Evolutionary conservation across 2,113 vertebrate species (phyloP).

Genomic region (Pterophyllum scalare): DNA sequence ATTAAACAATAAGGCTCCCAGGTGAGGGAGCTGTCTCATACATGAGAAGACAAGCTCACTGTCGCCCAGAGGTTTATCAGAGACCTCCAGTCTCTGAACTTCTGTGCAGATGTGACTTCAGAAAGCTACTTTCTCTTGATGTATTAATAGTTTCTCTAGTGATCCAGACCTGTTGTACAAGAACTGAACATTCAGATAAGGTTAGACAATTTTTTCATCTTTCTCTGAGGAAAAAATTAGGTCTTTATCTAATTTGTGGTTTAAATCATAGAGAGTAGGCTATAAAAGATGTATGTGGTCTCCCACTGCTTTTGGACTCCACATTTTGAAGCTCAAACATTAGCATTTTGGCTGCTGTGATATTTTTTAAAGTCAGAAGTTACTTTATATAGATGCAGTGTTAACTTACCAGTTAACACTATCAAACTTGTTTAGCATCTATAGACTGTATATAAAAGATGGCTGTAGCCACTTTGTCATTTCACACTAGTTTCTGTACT

Average conservation of each 20-base stretch:
- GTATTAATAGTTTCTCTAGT: background rate
- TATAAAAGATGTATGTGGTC: background rate
- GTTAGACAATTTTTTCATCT: too few species aligned
- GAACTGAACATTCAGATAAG: background rate
- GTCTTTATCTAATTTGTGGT: background rate
- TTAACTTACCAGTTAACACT: background rate
- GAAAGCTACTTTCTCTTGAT: background rate
- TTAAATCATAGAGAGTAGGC: background rate
- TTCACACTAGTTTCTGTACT: background rate
- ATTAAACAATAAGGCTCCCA: background rate
- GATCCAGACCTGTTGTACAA: background rate
- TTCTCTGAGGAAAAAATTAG: too few species aligned
- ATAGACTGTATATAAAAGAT: too few species aligned
- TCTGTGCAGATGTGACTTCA: background rate
- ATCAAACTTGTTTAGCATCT: too few species aligned
- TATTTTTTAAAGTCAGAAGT: background rate
- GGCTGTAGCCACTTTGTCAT: too few species aligned
- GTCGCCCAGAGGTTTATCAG: background rate
- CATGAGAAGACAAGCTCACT: background rate
- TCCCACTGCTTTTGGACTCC: background rate
- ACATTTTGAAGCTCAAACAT: background rate
- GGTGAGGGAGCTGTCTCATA: background rate
- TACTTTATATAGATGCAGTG: background rate
- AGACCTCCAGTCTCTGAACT: background rate
- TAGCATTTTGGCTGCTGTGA: background rate